Base-by-base conservation (phyloP, 2,113 vertebrate genomes). In the Hypomesus transpacificus region DNA sequence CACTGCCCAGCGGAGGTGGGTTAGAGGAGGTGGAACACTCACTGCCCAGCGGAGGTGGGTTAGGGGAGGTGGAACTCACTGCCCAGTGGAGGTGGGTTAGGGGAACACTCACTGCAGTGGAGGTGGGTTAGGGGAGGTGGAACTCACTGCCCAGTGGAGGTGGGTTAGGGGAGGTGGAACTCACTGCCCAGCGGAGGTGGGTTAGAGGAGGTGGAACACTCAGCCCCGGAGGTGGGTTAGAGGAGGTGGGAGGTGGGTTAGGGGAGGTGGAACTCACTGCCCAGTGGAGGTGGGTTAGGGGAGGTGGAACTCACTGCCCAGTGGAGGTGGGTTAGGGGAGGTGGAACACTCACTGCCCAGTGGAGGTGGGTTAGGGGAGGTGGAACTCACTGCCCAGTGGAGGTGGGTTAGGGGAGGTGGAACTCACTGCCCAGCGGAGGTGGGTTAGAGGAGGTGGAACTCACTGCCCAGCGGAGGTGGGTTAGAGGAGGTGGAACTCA, bases 51-150 rank as follows among this genome's bases (percentile, higher is more conserved):
- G 22, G 21, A 24, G 59, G 22, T 2, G 5, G 6, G 14, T 34
- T 14, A 8, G n/a, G 31, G 57, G 14, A 11, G n/a, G 34, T 26
- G n/a, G n/a, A n/a, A n/a, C n/a, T n/a, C n/a, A n/a, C n/a, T n/a
- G n/a, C n/a, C n/a, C n/a, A n/a, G n/a, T n/a, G n/a, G n/a, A n/a
- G n/a, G n/a, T n/a, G n/a, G n/a, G n/a, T n/a, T n/a, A n/a, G n/a
- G n/a, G 58, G 11, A 85, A 96, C n/a, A n/a, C 97, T 93, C 91
- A 99, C 97, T 99, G 97, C 96, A 99, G 31, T 1, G 22, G 21
- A 24, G 59, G 22, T 2, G 5, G 6, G 14, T 34, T 14, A 8
- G n/a, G 31, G 57, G 14, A 11, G n/a, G 34, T 26, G 58, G 11
- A 85, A n/a, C 97, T 93, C 91, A 99, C 97, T 99, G 97, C 96